Base-by-base conservation (phyloP, 2,113 vertebrate species). In the Podilymbus podiceps region DNA sequence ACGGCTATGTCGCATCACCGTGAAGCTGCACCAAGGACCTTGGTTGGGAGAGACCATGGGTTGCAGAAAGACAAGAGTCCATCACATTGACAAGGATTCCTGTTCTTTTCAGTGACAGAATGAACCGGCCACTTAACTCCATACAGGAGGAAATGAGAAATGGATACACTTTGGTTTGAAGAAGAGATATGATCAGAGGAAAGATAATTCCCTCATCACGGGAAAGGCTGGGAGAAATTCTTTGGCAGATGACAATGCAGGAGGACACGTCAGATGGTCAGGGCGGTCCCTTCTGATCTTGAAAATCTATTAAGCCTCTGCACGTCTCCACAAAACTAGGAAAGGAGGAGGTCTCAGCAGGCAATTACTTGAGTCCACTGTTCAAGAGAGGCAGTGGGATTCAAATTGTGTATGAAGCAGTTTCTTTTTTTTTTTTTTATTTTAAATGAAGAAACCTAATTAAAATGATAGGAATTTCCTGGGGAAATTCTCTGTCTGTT, bases 391-490 rank as follows among this genome's bases (percentile, higher is more conserved):
- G 64, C 81, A 92, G 49, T 49, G 35, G 55, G 47, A 84, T 63
- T 86, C 67, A 69, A 80, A 83, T 23, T 63, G 23, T 71, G 24
- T 44, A n/a, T 2, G 3, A 56, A 86, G 4, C 2, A 1, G 9
- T 44, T 86, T 74, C 20, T 44, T 87, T 75, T 86, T 38, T 38
- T 38, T 38, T 63, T 63, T 87, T 68, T 64, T 59, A 44, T 93
- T 92, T 94, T 85, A 79, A 93, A 92, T 92, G 72, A 95, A 84
- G 83, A 94, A 95, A 84, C 63, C 96, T 96, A 93, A 94, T 96
- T 96, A 93, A 92, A 94, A 92, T 60, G 8, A 81, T 92, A 94
- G 73, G 59, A 83, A 81, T 93, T 96, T 96, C 93, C 88, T 80
- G 71, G 68, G 90, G 92, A 96, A 95, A 93, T 93, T 90, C 64